Percentiles rank a stretch among this genome's conserved stretches.
Conservation (phyloP, 2,113 vertebrate species). For the Toxostoma redivivum region DNA sequence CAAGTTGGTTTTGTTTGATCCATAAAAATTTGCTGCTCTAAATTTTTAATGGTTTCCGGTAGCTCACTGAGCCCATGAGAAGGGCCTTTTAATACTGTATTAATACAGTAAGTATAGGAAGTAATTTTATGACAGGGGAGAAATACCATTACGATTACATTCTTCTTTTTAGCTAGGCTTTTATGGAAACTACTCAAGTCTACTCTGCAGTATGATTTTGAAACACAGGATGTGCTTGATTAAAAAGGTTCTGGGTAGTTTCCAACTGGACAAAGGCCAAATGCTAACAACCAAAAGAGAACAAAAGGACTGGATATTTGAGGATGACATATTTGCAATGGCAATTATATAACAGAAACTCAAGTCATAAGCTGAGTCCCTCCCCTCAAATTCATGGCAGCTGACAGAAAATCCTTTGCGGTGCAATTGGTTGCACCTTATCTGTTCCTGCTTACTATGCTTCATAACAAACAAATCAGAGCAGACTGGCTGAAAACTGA, state of each 20-base stretch:
- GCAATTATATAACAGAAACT: constrained; percentile 53
- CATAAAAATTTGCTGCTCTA: neutral
- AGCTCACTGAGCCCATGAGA: constrained; percentile 11
- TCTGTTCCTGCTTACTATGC: constrained; percentile 5
- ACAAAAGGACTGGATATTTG: constrained; percentile 48
- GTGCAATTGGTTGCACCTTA: constrained; percentile 21
- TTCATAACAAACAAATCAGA: constrained; percentile 10
- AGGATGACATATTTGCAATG: constrained; percentile 17
- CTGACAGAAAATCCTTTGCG: constrained; percentile 51
- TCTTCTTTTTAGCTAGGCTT: constrained; percentile 54
- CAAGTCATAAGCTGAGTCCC: neutral
- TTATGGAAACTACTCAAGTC: constrained; percentile 56
- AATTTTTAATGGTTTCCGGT: constrained; percentile 22
- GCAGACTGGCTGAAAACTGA: neutral
- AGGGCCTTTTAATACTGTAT: constrained; percentile 47
- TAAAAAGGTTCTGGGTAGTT: constrained; percentile 57
- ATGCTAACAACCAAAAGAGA: constrained; percentile 48
- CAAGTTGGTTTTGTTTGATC: neutral
- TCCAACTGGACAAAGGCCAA: constrained; percentile 58
- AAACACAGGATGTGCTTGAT: constrained; percentile 59
- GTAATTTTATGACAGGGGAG: constrained; percentile 52
- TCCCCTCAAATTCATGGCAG: neutral
- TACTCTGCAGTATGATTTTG: constrained; percentile 29
- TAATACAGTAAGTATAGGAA: constrained; percentile 54
- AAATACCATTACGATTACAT: constrained; percentile 49